Percentiles rank a stretch among this genome's conserved stretches.
Evolutionary conservation across 2,888 invertebrate genomes (phyloP).

Genomic region (Mythimna pallens): DNA sequence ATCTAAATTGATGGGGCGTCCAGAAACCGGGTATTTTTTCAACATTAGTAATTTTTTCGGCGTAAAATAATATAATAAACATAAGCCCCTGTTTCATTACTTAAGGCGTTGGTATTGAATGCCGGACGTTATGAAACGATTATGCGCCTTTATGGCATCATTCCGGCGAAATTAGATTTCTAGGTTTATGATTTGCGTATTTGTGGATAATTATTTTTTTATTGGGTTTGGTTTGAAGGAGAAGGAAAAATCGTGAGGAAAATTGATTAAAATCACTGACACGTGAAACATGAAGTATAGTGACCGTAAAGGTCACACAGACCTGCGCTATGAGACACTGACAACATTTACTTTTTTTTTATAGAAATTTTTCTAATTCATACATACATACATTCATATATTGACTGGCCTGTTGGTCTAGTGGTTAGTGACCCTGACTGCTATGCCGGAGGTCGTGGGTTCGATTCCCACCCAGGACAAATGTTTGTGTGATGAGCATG

Average conservation of each 20-base stretch:
- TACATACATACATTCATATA: too few relatives aligned
- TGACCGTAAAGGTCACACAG: not conserved
- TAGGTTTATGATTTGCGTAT: constrained; percentile 60
- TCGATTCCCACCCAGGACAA: too few relatives aligned
- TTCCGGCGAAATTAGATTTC: constrained; percentile 71
- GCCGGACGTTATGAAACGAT: constrained; percentile 75
- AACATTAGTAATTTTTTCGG: constrained; percentile 88
- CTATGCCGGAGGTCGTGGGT: too few relatives aligned
- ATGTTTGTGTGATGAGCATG: too few relatives aligned
- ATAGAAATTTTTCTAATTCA: too few relatives aligned
- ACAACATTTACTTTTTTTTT: not conserved
- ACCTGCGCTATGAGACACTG: not conserved
- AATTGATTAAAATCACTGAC: not conserved
- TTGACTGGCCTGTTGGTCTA: too few relatives aligned
- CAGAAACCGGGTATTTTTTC: constrained; percentile 86
- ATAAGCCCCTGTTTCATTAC: constrained; percentile 85
- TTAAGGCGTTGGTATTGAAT: constrained; percentile 81
- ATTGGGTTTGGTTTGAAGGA: constrained; percentile 1
- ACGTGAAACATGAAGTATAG: not conserved
- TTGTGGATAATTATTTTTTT: constrained; percentile 45
- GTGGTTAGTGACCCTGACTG: too few relatives aligned
- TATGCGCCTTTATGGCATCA: constrained; percentile 73
- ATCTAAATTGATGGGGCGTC: constrained; percentile 90
- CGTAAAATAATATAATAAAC: constrained; percentile 89
- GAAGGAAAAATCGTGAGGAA: not conserved